Evolutionary conservation across 2,113 vertebrate species (phyloP), one percentile per base, ranked within the genome.

Genomic region (Orcinus orca): DNA sequence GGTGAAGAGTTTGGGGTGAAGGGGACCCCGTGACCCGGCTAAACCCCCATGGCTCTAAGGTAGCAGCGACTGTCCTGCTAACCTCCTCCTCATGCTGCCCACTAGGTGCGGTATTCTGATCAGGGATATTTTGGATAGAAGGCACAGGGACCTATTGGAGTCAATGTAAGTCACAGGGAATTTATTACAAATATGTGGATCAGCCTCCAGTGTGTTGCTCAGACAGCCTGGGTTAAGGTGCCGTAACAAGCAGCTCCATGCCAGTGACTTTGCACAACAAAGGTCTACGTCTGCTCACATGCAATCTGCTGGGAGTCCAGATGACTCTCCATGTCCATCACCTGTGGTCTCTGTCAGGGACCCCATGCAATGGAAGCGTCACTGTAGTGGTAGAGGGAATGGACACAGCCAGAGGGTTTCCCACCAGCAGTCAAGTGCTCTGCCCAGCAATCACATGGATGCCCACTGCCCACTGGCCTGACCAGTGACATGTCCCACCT

Each of bases 261-360:
- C 2, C 11, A 26, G n/a, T 0, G 9, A 2, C 12, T 38, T 2
- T 17, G 13, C 21, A 8, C 29, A 38, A 1, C 31, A 6, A 6
- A 74, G 41, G 8, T 36, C 55, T 55, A 2, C 25, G 13, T 63
- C 26, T 50, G 7, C 2, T 41, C 36, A 21, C 2, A 0, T 0
- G 10, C 1, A 10, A 20, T 26, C 76, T 33, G 15, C 58, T 17
- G 17, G 12, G 29, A 41, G 12, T 18, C 29, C 12, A 15, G 4
- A 1, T 4, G 36, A 26, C 12, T 6, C n/a, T 50, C 55, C 4
- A 2, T 9, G 12, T 36, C 18, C 0, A 0, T 10, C 38, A 2
- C 23, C 58, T 20, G 47, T 23, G 81, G 44, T 50, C 20, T 44
- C 44, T 50, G 10, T 18, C 5, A 4, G 53, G 31, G 31, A 58